These are phyloP conservation scores for Muscidifurax raptorellus DNA, from an alignment of 1,140 invertebrate species.

Conservation along the genomic window DNA sequence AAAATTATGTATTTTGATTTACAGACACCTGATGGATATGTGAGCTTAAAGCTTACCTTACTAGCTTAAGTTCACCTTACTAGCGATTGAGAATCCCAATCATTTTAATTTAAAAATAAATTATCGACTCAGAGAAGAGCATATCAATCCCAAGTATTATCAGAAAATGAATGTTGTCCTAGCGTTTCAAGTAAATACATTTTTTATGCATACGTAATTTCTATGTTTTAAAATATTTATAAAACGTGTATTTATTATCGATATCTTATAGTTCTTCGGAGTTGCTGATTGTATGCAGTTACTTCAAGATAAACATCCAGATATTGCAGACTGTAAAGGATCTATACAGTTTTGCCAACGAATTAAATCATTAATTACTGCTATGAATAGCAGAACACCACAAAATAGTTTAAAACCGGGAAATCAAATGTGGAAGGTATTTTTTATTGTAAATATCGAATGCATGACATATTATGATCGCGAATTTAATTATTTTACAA, in stretches of 20 bases:
- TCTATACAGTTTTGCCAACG: conserved; percentile 43
- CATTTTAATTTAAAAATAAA: conserved; percentile 47
- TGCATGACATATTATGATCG: too few species aligned
- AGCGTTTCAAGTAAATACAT: conserved; percentile 35
- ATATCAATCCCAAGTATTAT: conserved; percentile 49
- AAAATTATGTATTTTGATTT: conserved; percentile 24
- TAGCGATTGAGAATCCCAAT: conserved; percentile 31
- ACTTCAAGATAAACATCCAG: background rate
- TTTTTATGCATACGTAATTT: background rate
- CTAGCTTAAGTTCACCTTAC: conserved; percentile 35
- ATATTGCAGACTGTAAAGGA: conserved; percentile 34
- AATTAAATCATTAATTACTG: conserved; percentile 38
- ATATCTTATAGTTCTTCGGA: conserved; percentile 33
- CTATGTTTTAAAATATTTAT: background rate
- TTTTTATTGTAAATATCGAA: background rate
- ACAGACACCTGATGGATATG: conserved; percentile 51
- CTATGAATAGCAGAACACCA: conserved; percentile 51
- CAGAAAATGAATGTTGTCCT: conserved; percentile 43
- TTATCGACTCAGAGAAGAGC: conserved; percentile 37
- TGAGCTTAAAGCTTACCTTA: conserved; percentile 48
- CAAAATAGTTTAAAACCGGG: conserved; percentile 28
- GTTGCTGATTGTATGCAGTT: conserved; percentile 29
- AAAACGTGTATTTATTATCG: background rate
- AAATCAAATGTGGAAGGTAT: conserved; percentile 41
- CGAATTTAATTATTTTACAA: too few species aligned